Evolutionary conservation across 2,888 invertebrate species (phyloP).

Genomic region (Philhelius pedissequus): DNA sequence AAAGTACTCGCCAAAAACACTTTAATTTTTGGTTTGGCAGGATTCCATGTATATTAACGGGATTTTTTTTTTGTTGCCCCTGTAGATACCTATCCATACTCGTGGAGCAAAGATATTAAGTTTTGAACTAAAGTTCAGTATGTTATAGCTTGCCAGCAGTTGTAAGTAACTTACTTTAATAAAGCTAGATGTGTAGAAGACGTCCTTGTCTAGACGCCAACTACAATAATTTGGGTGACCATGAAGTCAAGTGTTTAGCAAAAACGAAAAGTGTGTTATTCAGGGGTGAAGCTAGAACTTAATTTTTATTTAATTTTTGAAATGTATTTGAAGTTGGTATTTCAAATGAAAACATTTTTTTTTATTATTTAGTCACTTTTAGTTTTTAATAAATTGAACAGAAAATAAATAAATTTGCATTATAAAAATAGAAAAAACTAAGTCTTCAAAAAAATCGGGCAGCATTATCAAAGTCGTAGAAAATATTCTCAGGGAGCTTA

Average conservation of each 20-base stretch:
- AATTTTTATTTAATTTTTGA: too few relatives aligned
- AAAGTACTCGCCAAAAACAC: constrained; percentile 51
- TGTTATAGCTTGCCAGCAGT: neutral
- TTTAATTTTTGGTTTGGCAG: constrained; percentile 46
- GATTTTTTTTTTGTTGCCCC: neutral
- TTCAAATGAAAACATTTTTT: too few relatives aligned
- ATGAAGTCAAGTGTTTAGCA: neutral
- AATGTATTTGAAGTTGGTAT: too few relatives aligned
- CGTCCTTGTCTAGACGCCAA: constrained; percentile 10
- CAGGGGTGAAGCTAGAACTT: too few relatives aligned
- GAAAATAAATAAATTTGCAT: too few relatives aligned
- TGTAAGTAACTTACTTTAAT: neutral
- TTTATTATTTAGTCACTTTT: too few relatives aligned
- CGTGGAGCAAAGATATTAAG: neutral
- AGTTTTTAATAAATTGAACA: too few relatives aligned
- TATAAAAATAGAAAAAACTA: too few relatives aligned
- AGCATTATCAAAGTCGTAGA: too few relatives aligned
- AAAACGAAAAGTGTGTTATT: neutral
- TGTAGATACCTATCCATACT: neutral
- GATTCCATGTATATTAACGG: neutral
- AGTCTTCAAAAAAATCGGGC: too few relatives aligned
- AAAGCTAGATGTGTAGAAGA: neutral
- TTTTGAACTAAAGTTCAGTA: neutral
- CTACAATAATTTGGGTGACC: neutral
- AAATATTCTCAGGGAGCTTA: too few relatives aligned